A percentile compares a stretch with the other conserved stretches of the same genome.
phyloP scores from a whole-genome alignment of 2,888 invertebrate species.

The Eupithecia exiguata region DNA sequence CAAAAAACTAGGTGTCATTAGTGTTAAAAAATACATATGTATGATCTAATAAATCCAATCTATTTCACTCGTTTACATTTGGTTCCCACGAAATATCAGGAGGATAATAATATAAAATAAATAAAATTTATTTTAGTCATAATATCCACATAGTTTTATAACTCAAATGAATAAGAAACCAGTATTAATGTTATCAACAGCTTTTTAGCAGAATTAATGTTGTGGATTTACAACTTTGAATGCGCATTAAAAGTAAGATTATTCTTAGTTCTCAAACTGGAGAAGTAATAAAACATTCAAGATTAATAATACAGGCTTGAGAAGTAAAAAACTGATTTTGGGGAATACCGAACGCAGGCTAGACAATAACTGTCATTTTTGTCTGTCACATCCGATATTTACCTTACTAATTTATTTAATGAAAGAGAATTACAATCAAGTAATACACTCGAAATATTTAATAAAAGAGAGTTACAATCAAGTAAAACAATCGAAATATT shows the following conservation, averaged over 20 bases:
- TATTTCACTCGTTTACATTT: not conserved
- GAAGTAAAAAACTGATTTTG: not conserved
- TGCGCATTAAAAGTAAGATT: constrained; percentile 16
- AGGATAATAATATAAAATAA: constrained; percentile 5
- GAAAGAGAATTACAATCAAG: too few species aligned
- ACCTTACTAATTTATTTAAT: too few species aligned
- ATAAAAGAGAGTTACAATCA: too few species aligned
- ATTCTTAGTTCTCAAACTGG: constrained; percentile 3
- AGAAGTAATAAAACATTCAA: constrained; percentile 8
- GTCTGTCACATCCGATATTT: too few species aligned
- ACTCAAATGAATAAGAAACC: constrained; percentile 41
- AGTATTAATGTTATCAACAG: constrained; percentile 27
- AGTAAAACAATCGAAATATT: too few species aligned
- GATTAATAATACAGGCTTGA: not conserved
- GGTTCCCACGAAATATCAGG: constrained; percentile 12
- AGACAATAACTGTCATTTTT: too few species aligned
- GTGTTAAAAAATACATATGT: constrained; percentile 4
- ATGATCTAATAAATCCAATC: constrained; percentile 2
- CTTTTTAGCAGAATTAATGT: constrained; percentile 26
- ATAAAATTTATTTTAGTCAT: not conserved
- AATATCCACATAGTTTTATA: constrained; percentile 40
- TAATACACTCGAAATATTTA: too few species aligned
- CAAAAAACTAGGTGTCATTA: not conserved
- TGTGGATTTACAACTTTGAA: constrained; percentile 18
- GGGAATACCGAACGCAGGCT: constrained; percentile 11